phyloP scores from a whole-genome alignment of 2,797 vertebrate species.

The Coregonus ussuriensis region DNA sequence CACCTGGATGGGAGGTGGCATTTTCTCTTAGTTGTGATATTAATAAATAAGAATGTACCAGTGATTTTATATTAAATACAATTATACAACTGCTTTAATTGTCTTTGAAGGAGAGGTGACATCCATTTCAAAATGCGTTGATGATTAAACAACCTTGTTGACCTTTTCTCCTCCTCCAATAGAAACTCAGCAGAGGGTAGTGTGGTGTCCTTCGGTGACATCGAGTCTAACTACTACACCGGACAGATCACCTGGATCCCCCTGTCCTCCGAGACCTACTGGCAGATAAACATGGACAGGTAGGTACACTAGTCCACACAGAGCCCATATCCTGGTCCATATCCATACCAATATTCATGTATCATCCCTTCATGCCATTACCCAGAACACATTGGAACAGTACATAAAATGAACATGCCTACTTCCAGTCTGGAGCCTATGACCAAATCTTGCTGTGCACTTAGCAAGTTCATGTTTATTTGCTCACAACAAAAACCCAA shows the following conservation, averaged over 20 bases:
- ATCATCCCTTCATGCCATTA: too few relatives aligned
- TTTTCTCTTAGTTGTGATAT: too few relatives aligned
- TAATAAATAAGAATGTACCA: too few relatives aligned
- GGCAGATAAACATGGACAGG: constrained; percentile 69
- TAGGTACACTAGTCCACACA: constrained; percentile 13
- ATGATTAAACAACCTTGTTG: neutral
- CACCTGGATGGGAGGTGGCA: neutral
- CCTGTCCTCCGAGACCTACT: constrained; percentile 63
- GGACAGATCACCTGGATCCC: constrained; percentile 62
- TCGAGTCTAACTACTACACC: constrained; percentile 54
- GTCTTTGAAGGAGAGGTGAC: too few relatives aligned
- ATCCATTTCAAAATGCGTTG: too few relatives aligned
- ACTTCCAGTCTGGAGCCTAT: neutral
- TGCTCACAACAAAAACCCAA: neutral
- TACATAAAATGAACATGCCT: neutral
- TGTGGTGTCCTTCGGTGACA: constrained; percentile 58
- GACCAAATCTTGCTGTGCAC: neutral
- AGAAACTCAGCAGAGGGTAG: constrained; percentile 44
- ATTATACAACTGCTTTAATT: too few relatives aligned
- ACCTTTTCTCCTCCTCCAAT: constrained; percentile 9
- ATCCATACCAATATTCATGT: too few relatives aligned
- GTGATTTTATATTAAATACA: too few relatives aligned
- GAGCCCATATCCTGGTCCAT: neutral
- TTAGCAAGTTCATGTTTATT: neutral
- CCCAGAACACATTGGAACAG: neutral